Evolutionary conservation across 2,797 vertebrate species (phyloP), one percentile per base, ranked within the genome.

Genomic region (Tapera naevia): DNA sequence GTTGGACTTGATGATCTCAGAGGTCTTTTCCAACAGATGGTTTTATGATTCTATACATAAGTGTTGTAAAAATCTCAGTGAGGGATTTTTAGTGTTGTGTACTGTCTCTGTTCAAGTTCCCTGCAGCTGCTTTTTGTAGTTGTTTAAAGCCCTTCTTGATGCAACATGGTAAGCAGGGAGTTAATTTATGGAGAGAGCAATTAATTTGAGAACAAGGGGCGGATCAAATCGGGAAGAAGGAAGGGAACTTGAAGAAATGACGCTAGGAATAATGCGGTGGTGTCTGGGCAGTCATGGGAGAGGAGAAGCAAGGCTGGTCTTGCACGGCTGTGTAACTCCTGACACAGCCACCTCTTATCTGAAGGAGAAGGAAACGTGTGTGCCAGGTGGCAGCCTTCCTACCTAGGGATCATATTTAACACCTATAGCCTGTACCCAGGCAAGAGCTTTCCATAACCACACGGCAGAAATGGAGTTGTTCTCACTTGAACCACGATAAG

Each of bases 231-330:
- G 1, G 73, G 74, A 89, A 53, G 23, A 41, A 45, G 84, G 48
- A 33, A 57, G 71, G 32, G 48, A 89, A 6, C 24, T 14, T 0
- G 3, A 62, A 65, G 53, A 72, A 83, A 12, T 24, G 2, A 24
- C 0, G 0, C 22, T 37, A 22, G 76, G 64, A 61, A 9, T 78
- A 30, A 45, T 0, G 3, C 0, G 22, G 19, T 41, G 22, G 62
- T 32, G 41, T 46, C 46, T 78, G 66, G 46, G 74, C 83, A 70
- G 0, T 37, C 7, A 6, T 6, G 54, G 30, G 41, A 37, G 70
- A 75, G 70, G 58, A 62, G 51, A 66, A 75, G 62, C 46, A 56
- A 24, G 46, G 50, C 54, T 17, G n/a, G 21, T 37, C 10, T 60
- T 72, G 43, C 22, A 3, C 17, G 39, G 33, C 18, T 43, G 13